A percentile compares a stretch with the other conserved stretches of the same genome.
These are phyloP conservation scores for Poicephalus meyeri DNA, from an alignment of 2,113 vertebrate species.

Conservation along the genomic window DNA sequence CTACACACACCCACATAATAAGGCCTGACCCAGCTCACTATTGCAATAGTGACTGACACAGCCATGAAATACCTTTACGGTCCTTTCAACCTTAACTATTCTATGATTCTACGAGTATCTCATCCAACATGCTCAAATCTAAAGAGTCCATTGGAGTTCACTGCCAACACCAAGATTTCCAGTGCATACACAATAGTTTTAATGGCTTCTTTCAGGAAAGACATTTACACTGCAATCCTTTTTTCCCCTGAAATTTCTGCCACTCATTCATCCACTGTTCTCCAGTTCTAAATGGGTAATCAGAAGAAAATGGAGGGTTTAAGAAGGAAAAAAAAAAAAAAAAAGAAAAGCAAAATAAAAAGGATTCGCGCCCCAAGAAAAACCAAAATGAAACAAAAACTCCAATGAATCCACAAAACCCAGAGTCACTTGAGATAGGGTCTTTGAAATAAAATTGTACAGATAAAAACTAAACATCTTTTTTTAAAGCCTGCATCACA, in stretches of 20 bases:
- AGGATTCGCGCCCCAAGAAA: neutral
- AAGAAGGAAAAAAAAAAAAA: neutral
- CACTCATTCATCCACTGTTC: neutral
- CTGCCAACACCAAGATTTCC: neutral
- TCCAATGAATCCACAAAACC: neutral
- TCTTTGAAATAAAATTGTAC: neutral
- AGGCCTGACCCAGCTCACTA: neutral
- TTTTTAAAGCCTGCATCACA: neutral
- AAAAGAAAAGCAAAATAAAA: no score
- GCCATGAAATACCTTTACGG: neutral
- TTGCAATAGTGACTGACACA: neutral
- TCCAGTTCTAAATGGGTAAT: neutral
- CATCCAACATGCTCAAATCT: neutral
- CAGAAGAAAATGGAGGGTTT: neutral
- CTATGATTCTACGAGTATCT: neutral
- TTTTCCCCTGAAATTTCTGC: neutral
- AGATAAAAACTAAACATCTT: neutral
- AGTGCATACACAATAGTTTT: neutral
- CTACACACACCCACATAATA: accelerated
- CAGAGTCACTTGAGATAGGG: neutral
- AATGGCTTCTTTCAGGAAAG: neutral
- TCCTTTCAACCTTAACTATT: neutral
- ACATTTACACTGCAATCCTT: neutral
- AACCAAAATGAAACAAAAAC: neutral
- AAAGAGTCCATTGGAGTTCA: neutral